Evolutionary conservation across 2,888 invertebrate genomes (phyloP).

Genomic region (Danaus chrysippus): DNA sequence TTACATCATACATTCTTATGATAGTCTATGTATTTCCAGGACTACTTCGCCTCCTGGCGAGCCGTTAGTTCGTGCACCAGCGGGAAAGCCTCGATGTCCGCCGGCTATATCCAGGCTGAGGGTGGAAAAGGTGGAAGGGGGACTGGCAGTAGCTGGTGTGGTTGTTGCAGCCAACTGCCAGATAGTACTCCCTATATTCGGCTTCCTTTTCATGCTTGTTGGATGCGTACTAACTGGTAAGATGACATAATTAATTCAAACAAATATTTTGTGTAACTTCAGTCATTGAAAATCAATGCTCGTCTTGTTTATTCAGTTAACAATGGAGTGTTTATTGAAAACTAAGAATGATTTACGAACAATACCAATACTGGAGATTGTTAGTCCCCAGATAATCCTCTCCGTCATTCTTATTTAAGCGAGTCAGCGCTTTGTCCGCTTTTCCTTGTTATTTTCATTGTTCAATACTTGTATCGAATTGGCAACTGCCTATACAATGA

Average conservation of each 20-base stretch:
- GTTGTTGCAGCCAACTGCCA: conserved; percentile 88
- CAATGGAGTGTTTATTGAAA: conserved; percentile 17
- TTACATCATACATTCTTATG: not conserved
- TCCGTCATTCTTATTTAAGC: conserved; percentile 10
- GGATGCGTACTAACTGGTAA: conserved; percentile 87
- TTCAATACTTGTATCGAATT: not conserved
- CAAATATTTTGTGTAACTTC: not conserved
- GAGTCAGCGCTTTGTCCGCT: not conserved
- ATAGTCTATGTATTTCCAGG: conserved; percentile 45
- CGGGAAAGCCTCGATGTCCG: conserved; percentile 79
- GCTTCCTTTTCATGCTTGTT: conserved; percentile 86
- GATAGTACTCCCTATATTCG: conserved; percentile 87
- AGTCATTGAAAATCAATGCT: not conserved
- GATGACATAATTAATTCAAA: conserved; percentile 28
- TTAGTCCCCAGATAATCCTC: conserved; percentile 11
- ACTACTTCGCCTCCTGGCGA: conserved; percentile 77
- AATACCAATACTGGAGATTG: conserved; percentile 12
- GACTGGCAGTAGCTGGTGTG: conserved; percentile 86
- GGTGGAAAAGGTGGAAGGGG: conserved; percentile 88
- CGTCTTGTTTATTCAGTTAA: not conserved
- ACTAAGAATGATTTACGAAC: conserved; percentile 14
- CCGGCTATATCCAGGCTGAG: conserved; percentile 83
- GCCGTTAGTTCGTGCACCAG: conserved; percentile 78
- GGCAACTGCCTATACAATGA: too few species aligned
- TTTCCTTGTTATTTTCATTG: not conserved